Evolutionary conservation across 2,797 vertebrate genomes (phyloP), one percentile per base, ranked within the genome.

Genomic region (Eospalax fontanierii): DNA sequence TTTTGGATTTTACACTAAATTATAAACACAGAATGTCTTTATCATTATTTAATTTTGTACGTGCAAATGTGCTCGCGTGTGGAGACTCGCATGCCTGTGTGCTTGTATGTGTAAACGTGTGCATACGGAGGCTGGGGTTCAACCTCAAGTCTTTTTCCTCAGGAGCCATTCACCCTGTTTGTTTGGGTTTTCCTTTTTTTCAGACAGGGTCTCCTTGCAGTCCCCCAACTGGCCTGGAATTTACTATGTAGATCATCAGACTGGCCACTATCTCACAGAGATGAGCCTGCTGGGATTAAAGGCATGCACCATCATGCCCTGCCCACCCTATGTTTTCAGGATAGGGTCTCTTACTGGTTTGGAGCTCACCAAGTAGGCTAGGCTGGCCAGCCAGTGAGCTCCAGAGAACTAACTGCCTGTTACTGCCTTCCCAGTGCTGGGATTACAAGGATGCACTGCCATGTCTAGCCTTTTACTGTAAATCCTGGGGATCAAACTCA

Each of bases 1-100:
- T 80, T 22, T n/a, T 95, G 83, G 61, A 61, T 38, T 89, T 74
- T 75, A 38, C 71, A 79, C 86, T 89, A n/a, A 79, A 84, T 75
- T 83, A 11, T 50, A 65, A 90, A 57, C 16, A 80, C 50, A 14
- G 35, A n/a, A 33, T 38, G 82, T 85, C 33, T 73, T 84, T 82
- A 65, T 46, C 24, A 68, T 24, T 68, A 40, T 35, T 84, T 68
- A 50, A 66, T n/a, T 68, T 68, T 65, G 38, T 83, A 11, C 43
- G 21, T 33, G 18, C 18, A 19, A 15, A 59, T 59, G 57, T 59
- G 57, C 12, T 15, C 57, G 16, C 16, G 57, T 59, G 57, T 5
- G 46, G 46, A 46, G 46, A 11, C 46, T 46, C 11, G 46, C 11
- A 46, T 46, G 46, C 46, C 46, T 46, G 46, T 46, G 46, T 19